phyloP scores from a whole-genome alignment of 2,113 vertebrate genomes.

The Bettongia penicillata region DNA sequence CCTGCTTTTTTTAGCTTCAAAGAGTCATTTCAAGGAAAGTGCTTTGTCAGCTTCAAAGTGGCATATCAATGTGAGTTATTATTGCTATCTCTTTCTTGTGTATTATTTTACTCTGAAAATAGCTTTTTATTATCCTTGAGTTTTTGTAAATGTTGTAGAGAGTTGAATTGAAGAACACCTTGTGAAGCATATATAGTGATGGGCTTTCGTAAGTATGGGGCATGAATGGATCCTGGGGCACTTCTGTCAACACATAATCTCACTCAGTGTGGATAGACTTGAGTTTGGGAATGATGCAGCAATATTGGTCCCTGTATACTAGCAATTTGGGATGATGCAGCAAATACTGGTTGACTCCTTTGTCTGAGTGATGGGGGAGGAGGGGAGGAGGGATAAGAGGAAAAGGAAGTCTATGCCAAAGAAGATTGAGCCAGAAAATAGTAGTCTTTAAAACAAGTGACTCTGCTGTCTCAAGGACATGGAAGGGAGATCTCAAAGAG shows the following conservation, averaged over 20 bases:
- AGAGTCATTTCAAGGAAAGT: not conserved
- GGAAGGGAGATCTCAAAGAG: not conserved
- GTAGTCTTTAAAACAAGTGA: not conserved
- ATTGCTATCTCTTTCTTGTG: not conserved
- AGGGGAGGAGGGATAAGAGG: not conserved
- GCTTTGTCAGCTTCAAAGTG: not conserved
- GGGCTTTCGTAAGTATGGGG: not conserved
- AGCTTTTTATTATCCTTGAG: not conserved
- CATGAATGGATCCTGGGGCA: not conserved
- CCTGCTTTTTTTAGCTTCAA: not conserved
- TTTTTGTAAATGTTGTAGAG: not conserved
- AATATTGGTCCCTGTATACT: not conserved
- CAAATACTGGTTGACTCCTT: not conserved
- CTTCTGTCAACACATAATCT: not conserved
- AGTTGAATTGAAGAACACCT: not conserved
- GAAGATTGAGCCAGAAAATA: not conserved
- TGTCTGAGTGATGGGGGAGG: not conserved
- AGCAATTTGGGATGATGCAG: not conserved
- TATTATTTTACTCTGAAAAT: not conserved
- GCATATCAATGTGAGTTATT: not conserved
- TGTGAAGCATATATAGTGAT: not conserved
- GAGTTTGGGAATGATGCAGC: not conserved
- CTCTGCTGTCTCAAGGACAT: not conserved
- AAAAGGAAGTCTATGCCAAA: not conserved
- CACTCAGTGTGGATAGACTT: not conserved